Conservation (phyloP, 2,797 vertebrate genomes). For the Brachymystax lenok region DNA sequence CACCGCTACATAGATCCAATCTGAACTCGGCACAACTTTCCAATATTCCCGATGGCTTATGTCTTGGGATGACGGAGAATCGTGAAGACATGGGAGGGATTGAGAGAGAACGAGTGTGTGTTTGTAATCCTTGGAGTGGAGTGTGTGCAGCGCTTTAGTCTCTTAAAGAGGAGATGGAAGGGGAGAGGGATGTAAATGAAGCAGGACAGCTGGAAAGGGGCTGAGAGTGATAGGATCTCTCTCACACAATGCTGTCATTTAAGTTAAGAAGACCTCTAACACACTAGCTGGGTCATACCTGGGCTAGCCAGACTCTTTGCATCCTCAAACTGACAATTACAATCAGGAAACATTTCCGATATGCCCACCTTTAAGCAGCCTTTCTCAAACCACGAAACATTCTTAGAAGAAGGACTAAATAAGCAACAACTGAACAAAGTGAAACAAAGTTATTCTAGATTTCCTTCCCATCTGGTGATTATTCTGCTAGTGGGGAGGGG, state of each 20-base stretch:
- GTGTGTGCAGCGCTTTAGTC: not conserved
- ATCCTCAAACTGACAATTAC: not conserved
- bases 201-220: not conserved
- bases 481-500: not conserved
- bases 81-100: conserved; percentile 23
- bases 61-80: conserved; percentile 44
- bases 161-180: conserved; percentile 7
- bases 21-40: conserved; percentile 53
- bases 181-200: conserved; percentile 15
- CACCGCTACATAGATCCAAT: conserved; percentile 69
- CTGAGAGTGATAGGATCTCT: too few species aligned
- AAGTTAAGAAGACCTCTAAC: not conserved
- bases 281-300: not conserved
- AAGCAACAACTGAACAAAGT: not conserved
- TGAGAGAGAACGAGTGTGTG: not conserved
- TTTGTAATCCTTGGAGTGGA: not conserved
- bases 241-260: conserved; percentile 3
- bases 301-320: not conserved
- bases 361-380: not conserved
- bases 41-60: conserved; percentile 58
- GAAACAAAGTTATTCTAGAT: not conserved
- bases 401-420: not conserved
- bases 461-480: not conserved
- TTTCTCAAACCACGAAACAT: not conserved
- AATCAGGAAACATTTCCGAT: not conserved